phyloP scores from a whole-genome alignment of 2,113 vertebrate genomes.

The Daphoenositta chrysoptera region DNA sequence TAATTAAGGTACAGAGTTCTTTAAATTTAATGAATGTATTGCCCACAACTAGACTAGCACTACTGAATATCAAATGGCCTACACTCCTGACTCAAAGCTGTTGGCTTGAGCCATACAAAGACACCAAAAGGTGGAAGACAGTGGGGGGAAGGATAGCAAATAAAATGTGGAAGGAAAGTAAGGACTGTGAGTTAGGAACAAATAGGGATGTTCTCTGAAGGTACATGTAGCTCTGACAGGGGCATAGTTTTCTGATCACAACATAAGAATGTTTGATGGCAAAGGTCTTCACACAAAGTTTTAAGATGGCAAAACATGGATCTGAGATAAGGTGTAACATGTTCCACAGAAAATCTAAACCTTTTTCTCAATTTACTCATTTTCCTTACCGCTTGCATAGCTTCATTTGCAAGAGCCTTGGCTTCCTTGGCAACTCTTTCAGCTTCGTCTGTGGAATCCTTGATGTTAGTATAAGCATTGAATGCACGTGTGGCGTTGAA shows the following conservation, averaged over 20 bases:
- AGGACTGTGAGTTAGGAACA: not conserved
- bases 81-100: not conserved
- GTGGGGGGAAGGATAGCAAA: not conserved
- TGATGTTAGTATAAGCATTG: conserved; percentile 96
- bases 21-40: not conserved
- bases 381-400: conserved; percentile 83
- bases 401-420: conserved; percentile 81
- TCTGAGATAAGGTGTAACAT: not conserved
- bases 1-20: not conserved
- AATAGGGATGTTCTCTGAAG: not conserved
- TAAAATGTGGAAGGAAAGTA: not conserved
- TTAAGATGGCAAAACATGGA: not conserved
- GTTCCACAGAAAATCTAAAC: not conserved
- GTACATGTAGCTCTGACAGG: not conserved
- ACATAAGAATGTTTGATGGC: not conserved
- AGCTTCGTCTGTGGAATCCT: conserved; percentile 85
- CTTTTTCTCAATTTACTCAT: not conserved
- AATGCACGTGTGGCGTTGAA: conserved; percentile 97
- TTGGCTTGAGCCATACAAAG: not conserved
- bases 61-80: not conserved
- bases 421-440: conserved; percentile 87
- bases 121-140: not conserved
- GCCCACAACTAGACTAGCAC: not conserved
- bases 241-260: not conserved
- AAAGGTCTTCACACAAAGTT: not conserved